phyloP scores from a whole-genome alignment of 2,113 vertebrate genomes.

The Turnix velox region DNA sequence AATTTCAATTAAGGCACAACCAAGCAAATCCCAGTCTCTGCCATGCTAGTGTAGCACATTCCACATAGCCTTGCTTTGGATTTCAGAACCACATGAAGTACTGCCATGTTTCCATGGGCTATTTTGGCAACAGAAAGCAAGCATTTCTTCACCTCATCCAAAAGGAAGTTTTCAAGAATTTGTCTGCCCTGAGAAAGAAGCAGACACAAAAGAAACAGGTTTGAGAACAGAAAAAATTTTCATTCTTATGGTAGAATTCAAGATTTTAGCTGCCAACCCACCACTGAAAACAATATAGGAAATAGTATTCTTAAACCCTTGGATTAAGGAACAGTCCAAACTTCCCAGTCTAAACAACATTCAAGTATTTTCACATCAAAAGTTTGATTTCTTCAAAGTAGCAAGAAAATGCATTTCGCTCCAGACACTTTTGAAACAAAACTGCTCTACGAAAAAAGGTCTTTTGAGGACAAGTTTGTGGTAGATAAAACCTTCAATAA shows the following conservation, averaged over 20 bases:
- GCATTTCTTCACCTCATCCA: neutral
- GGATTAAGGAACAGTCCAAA: neutral
- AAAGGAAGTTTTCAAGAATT: neutral
- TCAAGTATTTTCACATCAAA: conserved; percentile 13
- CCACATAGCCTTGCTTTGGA: neutral
- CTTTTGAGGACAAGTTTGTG: neutral
- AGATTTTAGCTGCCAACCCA: neutral
- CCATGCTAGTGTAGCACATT: neutral
- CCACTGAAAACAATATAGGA: neutral
- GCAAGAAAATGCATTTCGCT: neutral
- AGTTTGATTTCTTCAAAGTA: neutral
- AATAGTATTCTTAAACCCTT: neutral
- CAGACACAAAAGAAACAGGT: neutral
- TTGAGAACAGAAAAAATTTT: neutral
- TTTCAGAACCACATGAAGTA: neutral
- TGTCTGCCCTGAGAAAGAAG: neutral
- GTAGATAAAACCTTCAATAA: neutral
- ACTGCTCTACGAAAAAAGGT: neutral
- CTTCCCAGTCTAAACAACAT: neutral
- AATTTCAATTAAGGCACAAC: neutral
- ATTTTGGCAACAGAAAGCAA: neutral
- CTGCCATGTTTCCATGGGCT: conserved; percentile 31
- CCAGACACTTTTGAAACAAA: neutral
- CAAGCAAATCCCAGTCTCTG: neutral
- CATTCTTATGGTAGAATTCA: neutral